These are phyloP conservation scores for Rhea americana DNA, from an alignment of 2,113 vertebrate species.

Conservation along the genomic window DNA sequence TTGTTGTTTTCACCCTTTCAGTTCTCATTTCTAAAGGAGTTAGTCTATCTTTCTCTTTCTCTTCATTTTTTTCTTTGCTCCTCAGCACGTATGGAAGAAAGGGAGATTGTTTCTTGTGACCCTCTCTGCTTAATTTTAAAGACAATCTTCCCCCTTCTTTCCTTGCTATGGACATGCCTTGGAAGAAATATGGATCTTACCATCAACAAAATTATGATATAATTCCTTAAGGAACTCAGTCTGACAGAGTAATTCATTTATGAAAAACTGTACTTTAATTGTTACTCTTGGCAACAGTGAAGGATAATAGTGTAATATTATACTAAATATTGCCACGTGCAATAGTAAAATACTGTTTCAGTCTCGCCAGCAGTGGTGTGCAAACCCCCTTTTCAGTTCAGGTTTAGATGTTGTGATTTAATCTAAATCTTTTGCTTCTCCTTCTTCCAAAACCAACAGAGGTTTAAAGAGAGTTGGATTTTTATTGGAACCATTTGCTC, in stretches of 20 bases:
- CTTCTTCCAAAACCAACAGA: constrained; percentile 75
- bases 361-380: constrained; percentile 59
- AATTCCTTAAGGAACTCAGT: constrained; percentile 61
- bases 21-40: constrained; percentile 48
- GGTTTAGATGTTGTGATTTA: constrained; percentile 66
- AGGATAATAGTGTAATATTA: constrained; percentile 73
- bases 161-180: constrained; percentile 49
- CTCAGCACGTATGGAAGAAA: constrained; percentile 2
- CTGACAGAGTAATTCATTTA: constrained; percentile 65
- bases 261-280: constrained; percentile 73
- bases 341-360: constrained; percentile 64
- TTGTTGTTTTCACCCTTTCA: constrained; percentile 43
- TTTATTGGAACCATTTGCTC: constrained; percentile 79
- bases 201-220: constrained; percentile 70
- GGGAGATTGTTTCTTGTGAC: background rate
- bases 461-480: constrained; percentile 66
- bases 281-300: constrained; percentile 70
- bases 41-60: background rate
- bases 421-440: constrained; percentile 69
- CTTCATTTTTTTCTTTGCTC: background rate
- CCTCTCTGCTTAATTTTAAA: constrained; percentile 17
- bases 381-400: constrained; percentile 57
- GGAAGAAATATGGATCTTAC: constrained; percentile 70
- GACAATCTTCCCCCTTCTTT: background rate
- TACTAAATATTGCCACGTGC: constrained; percentile 78